Evolutionary conservation across 2,797 vertebrate genomes (phyloP).

Genomic region (Artibeus jamaicensis): DNA sequence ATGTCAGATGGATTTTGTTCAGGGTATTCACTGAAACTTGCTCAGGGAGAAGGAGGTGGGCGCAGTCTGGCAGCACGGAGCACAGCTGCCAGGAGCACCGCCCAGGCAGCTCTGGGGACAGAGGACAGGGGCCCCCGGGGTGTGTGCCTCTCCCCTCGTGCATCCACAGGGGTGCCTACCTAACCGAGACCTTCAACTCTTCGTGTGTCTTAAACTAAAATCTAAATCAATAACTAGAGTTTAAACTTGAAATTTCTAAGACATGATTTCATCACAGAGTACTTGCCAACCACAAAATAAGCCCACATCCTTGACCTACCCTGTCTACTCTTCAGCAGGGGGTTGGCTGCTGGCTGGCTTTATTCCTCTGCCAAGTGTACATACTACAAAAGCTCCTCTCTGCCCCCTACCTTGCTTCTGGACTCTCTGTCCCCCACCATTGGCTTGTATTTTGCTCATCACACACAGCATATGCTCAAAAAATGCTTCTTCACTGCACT

Average conservation of each 20-base stretch:
- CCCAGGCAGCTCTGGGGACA: neutral
- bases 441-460: neutral
- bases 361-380: neutral
- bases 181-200: neutral
- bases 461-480: neutral
- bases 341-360: neutral
- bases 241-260: neutral
- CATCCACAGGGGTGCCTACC: neutral
- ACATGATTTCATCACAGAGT: conserved; percentile 7
- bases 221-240: neutral
- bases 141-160: neutral
- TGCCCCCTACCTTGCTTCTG: neutral
- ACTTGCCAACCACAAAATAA: conserved; percentile 28
- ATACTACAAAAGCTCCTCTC: neutral
- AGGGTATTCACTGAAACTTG: neutral
- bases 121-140: neutral
- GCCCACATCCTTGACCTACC: neutral
- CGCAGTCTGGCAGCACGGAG: neutral
- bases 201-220: neutral
- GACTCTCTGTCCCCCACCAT: neutral
- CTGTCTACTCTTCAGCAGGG: neutral
- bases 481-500: conserved; percentile 1
- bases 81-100: neutral
- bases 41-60: neutral
- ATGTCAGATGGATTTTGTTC: conserved; percentile 28